phyloP scores from a whole-genome alignment of 2,888 invertebrate genomes.

The Chaetogeoica ovagalla region DNA sequence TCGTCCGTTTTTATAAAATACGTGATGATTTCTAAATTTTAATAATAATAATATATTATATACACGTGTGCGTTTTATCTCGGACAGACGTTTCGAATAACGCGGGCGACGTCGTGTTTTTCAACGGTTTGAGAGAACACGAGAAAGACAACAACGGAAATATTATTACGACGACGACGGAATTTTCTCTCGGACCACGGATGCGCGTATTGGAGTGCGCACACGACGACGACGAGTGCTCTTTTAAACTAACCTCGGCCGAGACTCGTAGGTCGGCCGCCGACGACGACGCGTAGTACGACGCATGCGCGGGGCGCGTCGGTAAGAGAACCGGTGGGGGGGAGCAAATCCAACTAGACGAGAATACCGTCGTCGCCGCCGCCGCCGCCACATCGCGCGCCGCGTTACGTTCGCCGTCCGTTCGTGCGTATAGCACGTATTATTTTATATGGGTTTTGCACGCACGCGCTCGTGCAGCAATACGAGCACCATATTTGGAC shows the following conservation, averaged over 20 bases:
- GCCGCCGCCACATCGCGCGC: conserved; percentile 1
- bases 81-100: not conserved
- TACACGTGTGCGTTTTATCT: not conserved
- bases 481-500: conserved; percentile 45
- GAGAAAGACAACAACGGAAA: not conserved
- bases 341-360: conserved; percentile 23
- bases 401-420: not conserved
- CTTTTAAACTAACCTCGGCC: conserved; percentile 52
- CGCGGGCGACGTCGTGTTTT: not conserved
- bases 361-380: conserved; percentile 21
- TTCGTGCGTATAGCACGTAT: not conserved
- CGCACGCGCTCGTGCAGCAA: not conserved
- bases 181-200: conserved; percentile 39
- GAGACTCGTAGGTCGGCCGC: conserved; percentile 47
- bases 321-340: not conserved
- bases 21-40: not conserved
- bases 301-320: not conserved
- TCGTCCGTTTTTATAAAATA: conserved; percentile 3
- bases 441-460: too few relatives aligned
- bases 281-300: conserved; percentile 23
- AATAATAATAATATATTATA: not conserved
- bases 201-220: conserved; percentile 51
- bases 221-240: conserved; percentile 52
- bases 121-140: not conserved
- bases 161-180: not conserved